Evolutionary conservation across 2,888 invertebrate species (phyloP).

Genomic region (Atethmia centrago): DNA sequence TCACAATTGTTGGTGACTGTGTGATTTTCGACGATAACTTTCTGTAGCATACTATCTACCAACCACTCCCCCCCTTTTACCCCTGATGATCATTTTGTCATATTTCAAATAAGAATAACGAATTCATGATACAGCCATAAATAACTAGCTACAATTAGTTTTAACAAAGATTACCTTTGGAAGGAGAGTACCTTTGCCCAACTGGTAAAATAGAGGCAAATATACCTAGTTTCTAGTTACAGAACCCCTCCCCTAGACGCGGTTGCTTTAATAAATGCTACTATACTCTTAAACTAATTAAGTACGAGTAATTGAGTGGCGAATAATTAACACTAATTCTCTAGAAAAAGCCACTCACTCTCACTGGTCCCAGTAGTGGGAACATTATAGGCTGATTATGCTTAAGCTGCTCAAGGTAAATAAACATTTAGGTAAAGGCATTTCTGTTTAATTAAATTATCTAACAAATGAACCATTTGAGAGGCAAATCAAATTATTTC

Average conservation of each 20-base stretch:
- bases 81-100: neutral
- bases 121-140: neutral
- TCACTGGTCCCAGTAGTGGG: neutral
- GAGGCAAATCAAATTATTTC: conserved; percentile 23
- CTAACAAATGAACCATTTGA: conserved; percentile 24
- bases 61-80: too few species aligned
- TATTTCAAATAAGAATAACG: neutral
- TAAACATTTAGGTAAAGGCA: neutral
- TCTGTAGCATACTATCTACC: neutral
- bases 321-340: neutral
- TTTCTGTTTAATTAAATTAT: conserved; percentile 3
- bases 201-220: too few species aligned
- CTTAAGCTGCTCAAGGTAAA: neutral
- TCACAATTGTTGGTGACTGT: neutral
- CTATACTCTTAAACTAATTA: neutral
- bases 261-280: neutral
- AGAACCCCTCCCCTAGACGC: neutral
- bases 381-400: neutral
- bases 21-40: neutral
- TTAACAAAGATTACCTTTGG: too few species aligned
- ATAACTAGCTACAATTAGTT: neutral
- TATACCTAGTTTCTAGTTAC: neutral
- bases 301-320: neutral
- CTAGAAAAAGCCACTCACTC: neutral
- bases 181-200: too few species aligned